phyloP scores from a whole-genome alignment of 2,113 vertebrate genomes.

The Puntigrus tetrazona region DNA sequence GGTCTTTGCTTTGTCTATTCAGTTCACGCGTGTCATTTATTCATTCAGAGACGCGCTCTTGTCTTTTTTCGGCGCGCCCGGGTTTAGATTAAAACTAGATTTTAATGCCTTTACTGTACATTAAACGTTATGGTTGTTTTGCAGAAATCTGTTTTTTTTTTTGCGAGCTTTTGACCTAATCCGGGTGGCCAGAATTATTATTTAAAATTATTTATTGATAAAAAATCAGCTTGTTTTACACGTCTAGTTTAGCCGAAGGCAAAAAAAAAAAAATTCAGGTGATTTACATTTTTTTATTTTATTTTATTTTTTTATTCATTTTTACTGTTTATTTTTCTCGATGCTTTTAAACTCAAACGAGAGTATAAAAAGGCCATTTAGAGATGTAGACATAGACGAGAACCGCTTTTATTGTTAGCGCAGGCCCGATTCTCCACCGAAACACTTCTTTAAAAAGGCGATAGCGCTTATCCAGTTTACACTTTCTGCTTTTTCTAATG shows the following conservation, averaged over 20 bases:
- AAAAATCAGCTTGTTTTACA: not conserved
- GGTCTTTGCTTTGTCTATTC: conserved; percentile 20
- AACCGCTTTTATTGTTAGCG: conserved; percentile 37
- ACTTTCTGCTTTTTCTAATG: conserved; percentile 46
- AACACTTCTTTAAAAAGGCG: conserved; percentile 45
- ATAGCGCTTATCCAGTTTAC: conserved; percentile 41
- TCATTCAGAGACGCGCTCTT: not conserved
- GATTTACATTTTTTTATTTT: not conserved
- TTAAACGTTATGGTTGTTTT: not conserved
- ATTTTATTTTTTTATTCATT: no score
- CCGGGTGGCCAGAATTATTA: not conserved
- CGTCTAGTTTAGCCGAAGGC: not conserved
- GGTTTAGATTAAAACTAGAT: conserved; percentile 6
- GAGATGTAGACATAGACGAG: conserved; percentile 29
- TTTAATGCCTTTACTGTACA: conserved; percentile 1
- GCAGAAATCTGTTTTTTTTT: not conserved
- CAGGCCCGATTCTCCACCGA: conserved; percentile 53
- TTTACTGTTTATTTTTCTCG: no score
- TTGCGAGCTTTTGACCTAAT: not conserved
- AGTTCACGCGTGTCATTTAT: not conserved
- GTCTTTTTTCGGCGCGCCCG: not conserved
- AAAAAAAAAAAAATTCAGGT: not conserved
- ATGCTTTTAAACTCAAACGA: not conserved
- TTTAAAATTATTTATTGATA: not conserved
- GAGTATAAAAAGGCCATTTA: conserved; percentile 6